Conservation (phyloP, 2,797 vertebrate genomes). For the Lacerta viridis region DNA sequence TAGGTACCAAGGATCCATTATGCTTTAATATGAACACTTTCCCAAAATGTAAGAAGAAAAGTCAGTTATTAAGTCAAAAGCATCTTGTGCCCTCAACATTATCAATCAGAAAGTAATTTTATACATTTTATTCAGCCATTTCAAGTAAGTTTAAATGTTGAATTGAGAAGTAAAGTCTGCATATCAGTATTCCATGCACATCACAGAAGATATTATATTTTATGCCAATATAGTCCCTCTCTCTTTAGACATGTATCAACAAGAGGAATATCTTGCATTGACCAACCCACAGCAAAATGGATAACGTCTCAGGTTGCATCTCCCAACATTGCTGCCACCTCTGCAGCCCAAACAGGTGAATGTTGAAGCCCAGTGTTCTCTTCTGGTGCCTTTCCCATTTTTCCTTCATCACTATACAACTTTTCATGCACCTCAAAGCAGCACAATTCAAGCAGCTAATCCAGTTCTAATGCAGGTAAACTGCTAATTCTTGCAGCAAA, state of each 20-base stretch:
- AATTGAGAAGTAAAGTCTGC: neutral
- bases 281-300: neutral
- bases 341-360: neutral
- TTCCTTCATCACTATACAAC: neutral
- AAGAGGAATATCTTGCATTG: neutral
- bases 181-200: neutral
- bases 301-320: neutral
- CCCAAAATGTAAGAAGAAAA: neutral
- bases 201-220: neutral
- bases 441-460: conserved; percentile 4
- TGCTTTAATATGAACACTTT: neutral
- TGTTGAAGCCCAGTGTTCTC: neutral
- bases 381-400: neutral
- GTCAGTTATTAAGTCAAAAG: neutral
- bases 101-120: conserved; percentile 18
- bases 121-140: conserved; percentile 1
- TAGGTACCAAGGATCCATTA: neutral
- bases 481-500: neutral
- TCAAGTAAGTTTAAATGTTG: neutral
- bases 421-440: neutral
- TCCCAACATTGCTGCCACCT: neutral
- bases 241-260: neutral
- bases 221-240: neutral
- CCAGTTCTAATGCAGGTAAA: conserved; percentile 4
- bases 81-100: neutral